phyloP scores from a whole-genome alignment of 2,113 vertebrate species.

The Brienomyrus brachyistius region DNA sequence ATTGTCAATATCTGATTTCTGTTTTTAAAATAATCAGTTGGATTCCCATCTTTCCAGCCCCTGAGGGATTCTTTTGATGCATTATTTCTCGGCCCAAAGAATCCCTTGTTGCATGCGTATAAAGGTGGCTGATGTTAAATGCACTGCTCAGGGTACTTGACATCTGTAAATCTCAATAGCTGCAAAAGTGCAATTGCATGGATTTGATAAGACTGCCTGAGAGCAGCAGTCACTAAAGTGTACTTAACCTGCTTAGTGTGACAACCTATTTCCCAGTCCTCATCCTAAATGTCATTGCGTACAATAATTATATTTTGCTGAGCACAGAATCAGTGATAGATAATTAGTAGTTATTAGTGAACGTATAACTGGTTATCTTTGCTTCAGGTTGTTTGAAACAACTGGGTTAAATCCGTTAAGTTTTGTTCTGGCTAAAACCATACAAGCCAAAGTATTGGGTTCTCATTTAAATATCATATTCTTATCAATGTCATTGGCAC shows the following conservation, averaged over 20 bases:
- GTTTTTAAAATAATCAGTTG: not conserved
- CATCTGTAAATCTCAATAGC: not conserved
- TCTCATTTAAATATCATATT: not conserved
- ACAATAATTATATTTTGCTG: not conserved
- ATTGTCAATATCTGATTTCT: not conserved
- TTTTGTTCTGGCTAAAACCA: not conserved
- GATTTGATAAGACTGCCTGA: not conserved
- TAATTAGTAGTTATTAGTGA: not conserved
- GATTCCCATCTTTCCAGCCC: not conserved
- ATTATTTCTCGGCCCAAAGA: not conserved
- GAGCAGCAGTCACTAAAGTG: not conserved
- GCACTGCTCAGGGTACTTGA: not conserved
- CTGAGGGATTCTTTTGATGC: not conserved
- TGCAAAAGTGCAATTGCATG: not conserved
- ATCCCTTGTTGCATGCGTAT: not conserved
- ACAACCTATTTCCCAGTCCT: not conserved
- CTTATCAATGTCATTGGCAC: not conserved
- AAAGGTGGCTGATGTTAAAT: not conserved
- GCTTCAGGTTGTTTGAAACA: not conserved
- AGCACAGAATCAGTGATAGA: not conserved
- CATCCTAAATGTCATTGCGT: not conserved
- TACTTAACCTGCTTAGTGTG: not conserved
- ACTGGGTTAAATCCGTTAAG: not conserved
- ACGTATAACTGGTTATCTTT: not conserved
- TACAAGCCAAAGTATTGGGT: not conserved